A percentile compares a stretch with the other conserved stretches of the same genome.
These are phyloP conservation scores for Bradypus variegatus DNA, from an alignment of 2,797 vertebrate genomes.

Conservation along the genomic window DNA sequence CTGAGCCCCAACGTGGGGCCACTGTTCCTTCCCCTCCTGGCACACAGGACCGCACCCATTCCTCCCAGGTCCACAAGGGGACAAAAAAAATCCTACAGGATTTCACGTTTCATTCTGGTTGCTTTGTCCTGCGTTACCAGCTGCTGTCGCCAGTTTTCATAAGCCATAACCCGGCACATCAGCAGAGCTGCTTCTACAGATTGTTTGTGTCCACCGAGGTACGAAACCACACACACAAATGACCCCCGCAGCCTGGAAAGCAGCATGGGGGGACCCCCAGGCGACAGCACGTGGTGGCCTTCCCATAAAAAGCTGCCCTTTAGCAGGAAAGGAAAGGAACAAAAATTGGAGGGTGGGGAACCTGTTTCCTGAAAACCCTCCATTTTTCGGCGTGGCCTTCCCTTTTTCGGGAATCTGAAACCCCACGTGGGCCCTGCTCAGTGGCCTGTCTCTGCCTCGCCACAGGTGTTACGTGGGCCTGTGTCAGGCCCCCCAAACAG, in stretches of 20 bases:
- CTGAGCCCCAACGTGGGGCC: accelerated
- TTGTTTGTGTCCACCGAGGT: accelerated
- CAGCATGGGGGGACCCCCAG: too few relatives aligned
- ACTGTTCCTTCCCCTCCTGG: background rate
- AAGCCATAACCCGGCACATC: accelerated
- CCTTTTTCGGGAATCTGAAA: background rate
- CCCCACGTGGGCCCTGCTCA: accelerated
- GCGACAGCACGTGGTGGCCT: background rate
- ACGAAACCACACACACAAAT: accelerated
- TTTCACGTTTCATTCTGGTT: accelerated
- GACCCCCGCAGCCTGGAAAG: accelerated
- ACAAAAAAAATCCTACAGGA: background rate
- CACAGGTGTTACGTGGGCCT: background rate
- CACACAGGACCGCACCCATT: accelerated
- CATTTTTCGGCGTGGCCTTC: accelerated
- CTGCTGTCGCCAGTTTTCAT: background rate
- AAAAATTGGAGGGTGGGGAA: background rate
- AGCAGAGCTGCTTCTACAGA: accelerated
- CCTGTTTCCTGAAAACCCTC: accelerated
- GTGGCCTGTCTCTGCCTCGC: background rate
- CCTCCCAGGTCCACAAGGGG: background rate
- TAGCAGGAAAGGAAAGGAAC: background rate
- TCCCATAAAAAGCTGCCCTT: background rate
- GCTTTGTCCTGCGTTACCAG: accelerated
- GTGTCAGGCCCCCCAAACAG: background rate